Evolutionary conservation across 2,888 invertebrate species (phyloP).

Genomic region (Drosophila bunnanda): DNA sequence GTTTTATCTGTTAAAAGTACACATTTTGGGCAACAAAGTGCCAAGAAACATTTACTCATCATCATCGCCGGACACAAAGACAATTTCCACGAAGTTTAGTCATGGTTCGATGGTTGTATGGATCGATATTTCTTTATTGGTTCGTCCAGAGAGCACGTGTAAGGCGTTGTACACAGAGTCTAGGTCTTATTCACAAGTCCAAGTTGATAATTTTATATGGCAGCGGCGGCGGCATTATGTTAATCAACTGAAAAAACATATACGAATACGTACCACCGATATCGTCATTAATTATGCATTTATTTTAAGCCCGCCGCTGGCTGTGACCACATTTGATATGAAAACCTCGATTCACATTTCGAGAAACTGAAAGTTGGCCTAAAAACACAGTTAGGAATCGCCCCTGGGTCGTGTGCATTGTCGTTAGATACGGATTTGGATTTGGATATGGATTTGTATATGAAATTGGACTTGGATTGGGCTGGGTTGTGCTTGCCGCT

Average conservation of each 20-base stretch:
- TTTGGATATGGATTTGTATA: constrained; percentile 12
- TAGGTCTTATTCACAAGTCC: constrained; percentile 31
- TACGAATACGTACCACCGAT: constrained; percentile 27
- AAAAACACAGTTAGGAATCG: constrained; percentile 80
- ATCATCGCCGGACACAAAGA: constrained; percentile 22
- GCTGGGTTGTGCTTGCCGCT: constrained; percentile 28
- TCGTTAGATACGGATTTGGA: constrained; percentile 22
- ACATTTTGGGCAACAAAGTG: background rate
- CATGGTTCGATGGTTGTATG: constrained; percentile 9
- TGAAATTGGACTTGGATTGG: constrained; percentile 7
- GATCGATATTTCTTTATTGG: constrained; percentile 20
- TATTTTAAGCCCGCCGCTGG: constrained; percentile 61
- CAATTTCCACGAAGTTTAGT: constrained; percentile 27
- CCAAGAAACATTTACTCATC: constrained; percentile 26
- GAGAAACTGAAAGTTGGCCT: constrained; percentile 83
- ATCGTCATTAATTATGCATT: constrained; percentile 74
- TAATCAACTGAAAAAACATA: constrained; percentile 35
- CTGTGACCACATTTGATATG: constrained; percentile 66
- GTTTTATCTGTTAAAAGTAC: constrained; percentile 26
- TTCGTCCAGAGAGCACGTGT: constrained; percentile 29
- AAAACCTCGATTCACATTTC: constrained; percentile 67
- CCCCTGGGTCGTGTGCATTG: constrained; percentile 42
- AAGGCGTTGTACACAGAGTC: constrained; percentile 20
- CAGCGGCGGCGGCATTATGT: constrained; percentile 26
- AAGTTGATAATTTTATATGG: constrained; percentile 28